These are phyloP conservation scores for Chromis chromis DNA, from an alignment of 2,797 vertebrate genomes.

Conservation along the genomic window DNA sequence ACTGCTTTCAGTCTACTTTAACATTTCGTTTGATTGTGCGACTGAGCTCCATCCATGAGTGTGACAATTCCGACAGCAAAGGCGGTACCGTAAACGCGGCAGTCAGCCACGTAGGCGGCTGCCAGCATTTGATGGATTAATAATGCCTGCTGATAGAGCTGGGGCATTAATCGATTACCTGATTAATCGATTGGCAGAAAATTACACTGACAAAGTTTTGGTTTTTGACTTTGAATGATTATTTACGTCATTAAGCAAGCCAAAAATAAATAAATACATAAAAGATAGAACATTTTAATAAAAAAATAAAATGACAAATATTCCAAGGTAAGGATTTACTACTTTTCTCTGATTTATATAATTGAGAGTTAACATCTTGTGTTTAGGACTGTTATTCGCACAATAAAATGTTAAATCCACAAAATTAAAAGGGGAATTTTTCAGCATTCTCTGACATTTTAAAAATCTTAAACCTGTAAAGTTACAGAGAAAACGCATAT, in stretches of 20 bases:
- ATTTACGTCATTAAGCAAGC: neutral
- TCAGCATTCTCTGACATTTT: too few relatives aligned
- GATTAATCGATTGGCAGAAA: neutral
- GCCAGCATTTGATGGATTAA: slow-evolving; percentile 39
- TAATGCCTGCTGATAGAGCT: neutral
- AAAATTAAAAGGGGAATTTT: too few relatives aligned
- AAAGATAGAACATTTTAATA: too few relatives aligned
- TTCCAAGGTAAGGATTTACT: neutral
- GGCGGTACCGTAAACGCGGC: slow-evolving; percentile 33
- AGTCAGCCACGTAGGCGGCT: slow-evolving; percentile 76
- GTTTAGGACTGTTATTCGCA: neutral
- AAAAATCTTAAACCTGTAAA: neutral
- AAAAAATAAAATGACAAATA: too few relatives aligned
- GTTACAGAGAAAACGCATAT: neutral
- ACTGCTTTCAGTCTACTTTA: too few relatives aligned
- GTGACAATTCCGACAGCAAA: slow-evolving; percentile 21
- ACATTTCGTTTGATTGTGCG: neutral
- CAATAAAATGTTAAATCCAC: too few relatives aligned
- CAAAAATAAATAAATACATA: too few relatives aligned
- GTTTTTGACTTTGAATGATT: neutral
- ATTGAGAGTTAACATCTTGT: neutral
- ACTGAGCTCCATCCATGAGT: accelerated
- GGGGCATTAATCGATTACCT: neutral
- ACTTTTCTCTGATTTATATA: neutral
- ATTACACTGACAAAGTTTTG: neutral